A percentile compares a stretch with the other conserved stretches of the same genome.
Conservation (phyloP, 2,113 vertebrate genomes). For the Synchiropus splendidus region DNA sequence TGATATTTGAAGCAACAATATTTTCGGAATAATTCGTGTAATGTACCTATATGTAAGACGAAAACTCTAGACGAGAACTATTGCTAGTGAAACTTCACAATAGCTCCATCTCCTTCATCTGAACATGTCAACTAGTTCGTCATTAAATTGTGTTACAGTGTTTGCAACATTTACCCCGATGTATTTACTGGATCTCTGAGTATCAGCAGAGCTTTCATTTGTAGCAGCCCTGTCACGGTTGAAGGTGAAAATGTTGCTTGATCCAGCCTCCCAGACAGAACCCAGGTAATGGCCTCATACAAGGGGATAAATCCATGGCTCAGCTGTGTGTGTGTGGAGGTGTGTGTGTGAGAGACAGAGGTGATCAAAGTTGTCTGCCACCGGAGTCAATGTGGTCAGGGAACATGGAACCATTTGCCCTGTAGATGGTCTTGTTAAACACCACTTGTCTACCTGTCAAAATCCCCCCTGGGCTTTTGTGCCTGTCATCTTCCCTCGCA, state of each 20-base stretch:
- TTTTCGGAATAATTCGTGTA: no score
- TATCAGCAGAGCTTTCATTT: conserved; percentile 18
- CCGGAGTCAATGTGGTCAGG: conserved; percentile 30
- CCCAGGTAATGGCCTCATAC: conserved; percentile 32
- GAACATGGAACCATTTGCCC: conserved; percentile 33
- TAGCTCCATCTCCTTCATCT: no score
- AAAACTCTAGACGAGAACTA: no score
- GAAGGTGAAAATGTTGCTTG: conserved; percentile 10
- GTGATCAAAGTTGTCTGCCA: conserved; percentile 3
- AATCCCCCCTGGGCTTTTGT: conserved; percentile 37
- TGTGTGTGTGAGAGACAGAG: conserved; percentile 6
- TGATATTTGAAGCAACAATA: no score
- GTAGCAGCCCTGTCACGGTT: conserved; percentile 7
- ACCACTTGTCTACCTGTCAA: conserved; percentile 49
- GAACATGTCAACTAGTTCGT: no score
- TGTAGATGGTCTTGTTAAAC: conserved; percentile 47
- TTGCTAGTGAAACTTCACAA: no score
- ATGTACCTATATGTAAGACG: no score
- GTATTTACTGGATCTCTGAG: no score
- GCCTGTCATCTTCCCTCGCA: conserved; percentile 32
- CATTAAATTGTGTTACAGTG: no score
- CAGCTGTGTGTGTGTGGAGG: conserved; percentile 1
- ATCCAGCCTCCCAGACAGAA: conserved; percentile 28
- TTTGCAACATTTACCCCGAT: no score
- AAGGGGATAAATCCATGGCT: conserved; percentile 19